Percentiles rank a stretch among this genome's conserved stretches.
Evolutionary conservation across 2,797 vertebrate genomes (phyloP).

Genomic region (Acanthiza pusilla): DNA sequence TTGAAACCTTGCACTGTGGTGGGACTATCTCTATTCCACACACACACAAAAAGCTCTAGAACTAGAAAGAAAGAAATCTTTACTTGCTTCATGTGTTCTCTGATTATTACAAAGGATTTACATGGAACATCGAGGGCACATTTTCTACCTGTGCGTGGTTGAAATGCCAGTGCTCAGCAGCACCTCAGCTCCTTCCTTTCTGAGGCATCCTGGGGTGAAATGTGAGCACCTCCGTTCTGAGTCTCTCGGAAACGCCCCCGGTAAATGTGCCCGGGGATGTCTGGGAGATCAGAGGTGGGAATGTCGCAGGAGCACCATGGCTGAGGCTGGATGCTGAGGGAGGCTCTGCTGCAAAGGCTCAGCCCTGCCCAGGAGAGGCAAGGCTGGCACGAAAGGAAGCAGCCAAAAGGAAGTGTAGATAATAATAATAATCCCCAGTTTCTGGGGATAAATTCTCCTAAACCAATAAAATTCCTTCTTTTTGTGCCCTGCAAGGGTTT

Average conservation of each 20-base stretch:
- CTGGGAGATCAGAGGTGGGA: background rate
- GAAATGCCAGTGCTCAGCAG: background rate
- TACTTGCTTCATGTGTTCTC: background rate
- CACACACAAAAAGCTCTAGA: background rate
- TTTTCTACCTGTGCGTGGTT: background rate
- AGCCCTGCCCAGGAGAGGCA: background rate
- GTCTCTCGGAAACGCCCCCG: background rate
- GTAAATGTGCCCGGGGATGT: background rate
- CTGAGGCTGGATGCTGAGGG: background rate
- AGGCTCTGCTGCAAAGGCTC: background rate
- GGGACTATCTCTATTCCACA: background rate
- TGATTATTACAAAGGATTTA: background rate
- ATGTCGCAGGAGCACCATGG: background rate
- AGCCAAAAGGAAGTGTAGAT: slow-evolving; percentile 1
- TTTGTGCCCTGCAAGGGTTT: background rate
- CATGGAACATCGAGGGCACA: background rate
- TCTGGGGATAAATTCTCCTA: background rate
- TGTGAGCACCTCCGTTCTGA: background rate
- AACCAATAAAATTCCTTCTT: background rate
- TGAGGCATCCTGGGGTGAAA: background rate
- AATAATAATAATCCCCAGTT: no score
- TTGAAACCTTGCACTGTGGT: background rate
- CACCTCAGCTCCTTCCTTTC: background rate
- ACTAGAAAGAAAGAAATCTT: background rate
- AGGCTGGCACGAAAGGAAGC: background rate